These are phyloP conservation scores for Novumbra hubbsi DNA, from an alignment of 2,797 vertebrate genomes.

Conservation along the genomic window DNA sequence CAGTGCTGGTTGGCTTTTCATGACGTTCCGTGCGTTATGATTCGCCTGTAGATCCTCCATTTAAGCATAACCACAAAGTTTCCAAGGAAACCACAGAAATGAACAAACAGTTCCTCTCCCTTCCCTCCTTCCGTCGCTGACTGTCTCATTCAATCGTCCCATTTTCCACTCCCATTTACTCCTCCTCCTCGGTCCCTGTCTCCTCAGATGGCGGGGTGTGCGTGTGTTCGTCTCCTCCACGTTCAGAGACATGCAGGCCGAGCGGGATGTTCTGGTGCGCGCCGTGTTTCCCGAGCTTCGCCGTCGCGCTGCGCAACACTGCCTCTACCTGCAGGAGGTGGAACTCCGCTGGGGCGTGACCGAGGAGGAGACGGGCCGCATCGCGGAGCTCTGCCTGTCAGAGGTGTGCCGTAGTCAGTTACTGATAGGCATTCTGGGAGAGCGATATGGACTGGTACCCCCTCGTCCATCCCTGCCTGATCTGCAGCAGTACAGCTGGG, in stretches of 20 bases:
- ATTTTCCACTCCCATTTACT: not conserved
- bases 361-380: conserved; percentile 80
- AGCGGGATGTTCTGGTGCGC: conserved; percentile 82
- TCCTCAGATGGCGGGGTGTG: conserved; percentile 78
- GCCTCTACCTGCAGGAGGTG: conserved; percentile 81
- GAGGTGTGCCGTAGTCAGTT: conserved; percentile 85
- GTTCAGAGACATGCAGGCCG: conserved; percentile 89
- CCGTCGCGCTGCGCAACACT: conserved; percentile 68
- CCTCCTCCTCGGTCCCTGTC: not conserved
- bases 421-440: conserved; percentile 81
- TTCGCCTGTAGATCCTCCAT: not conserved
- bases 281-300: conserved; percentile 82
- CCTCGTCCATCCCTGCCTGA: conserved; percentile 74
- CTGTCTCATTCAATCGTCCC: not conserved
- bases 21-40: not conserved
- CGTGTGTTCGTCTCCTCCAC: conserved; percentile 90
- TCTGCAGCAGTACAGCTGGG: conserved; percentile 84
- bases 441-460: conserved; percentile 81
- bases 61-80: not conserved
- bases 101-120: not conserved
- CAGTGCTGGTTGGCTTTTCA: not conserved
- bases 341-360: conserved; percentile 91
- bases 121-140: not conserved
- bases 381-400: conserved; percentile 79
- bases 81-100: not conserved